Evolutionary conservation across 2,888 invertebrate species (phyloP), one percentile per base, ranked within the genome.

Genomic region (Tipula unca): DNA sequence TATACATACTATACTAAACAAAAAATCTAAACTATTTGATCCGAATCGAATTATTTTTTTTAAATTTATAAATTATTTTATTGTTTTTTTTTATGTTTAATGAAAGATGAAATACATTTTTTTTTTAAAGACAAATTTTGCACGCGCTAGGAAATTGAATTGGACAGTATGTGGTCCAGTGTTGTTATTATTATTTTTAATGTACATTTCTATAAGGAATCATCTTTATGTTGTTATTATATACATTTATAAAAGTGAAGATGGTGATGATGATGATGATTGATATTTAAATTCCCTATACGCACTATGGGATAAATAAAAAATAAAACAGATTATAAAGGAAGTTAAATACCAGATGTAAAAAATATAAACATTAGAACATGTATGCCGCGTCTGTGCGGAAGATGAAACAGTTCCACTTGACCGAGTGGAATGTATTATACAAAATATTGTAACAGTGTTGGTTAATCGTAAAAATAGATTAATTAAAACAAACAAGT

Each of bases 31-130:
- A 69, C 69, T 69, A 69, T 69, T 69, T 69, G 69, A 69, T 69
- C 69, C 69, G 69, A 69, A 69, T 69, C 69, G 69, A 69, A 69
- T 69, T 69, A 69, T 69, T 69, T 69, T n/a, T n/a, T 69, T 25
- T 69, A 69, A 25, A 69, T 69, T 69, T 69, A 69, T 69, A 69
- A 69, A 69, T 48, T 48, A 48, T 48, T 48, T n/a, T 48, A 42
- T 42, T 42, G 3, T 42, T 42, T 54, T 54, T 25, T 1, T 69
- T 69, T 69, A 10, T 69, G 69, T 69, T 69, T 69, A 69, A 69
- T 69, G 69, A 69, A 69, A 69, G 69, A 69, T 69, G 69, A 69
- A 69, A 69, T 69, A 25, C 25, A 69, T 25, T 10, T 25, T 25
- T 10, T 25, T 10, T 25, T 69, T 25, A 25, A 69, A 69, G 69